These are phyloP conservation scores for Himalopsyche japonica DNA, from an alignment of 2,888 invertebrate genomes.

Conservation along the genomic window DNA sequence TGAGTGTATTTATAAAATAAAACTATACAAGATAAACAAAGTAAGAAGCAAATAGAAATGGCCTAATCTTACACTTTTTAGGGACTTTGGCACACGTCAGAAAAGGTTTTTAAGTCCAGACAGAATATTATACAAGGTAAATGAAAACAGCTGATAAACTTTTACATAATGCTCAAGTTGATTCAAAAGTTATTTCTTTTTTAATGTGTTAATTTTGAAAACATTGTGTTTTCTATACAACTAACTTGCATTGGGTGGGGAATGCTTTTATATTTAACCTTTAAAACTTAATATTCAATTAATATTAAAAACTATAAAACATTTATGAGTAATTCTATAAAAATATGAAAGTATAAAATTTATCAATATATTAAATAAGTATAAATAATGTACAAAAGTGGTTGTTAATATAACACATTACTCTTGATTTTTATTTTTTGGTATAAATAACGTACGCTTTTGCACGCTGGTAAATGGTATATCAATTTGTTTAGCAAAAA, in stretches of 20 bases:
- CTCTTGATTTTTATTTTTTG: not conserved
- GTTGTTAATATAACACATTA: not conserved
- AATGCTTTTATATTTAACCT: not conserved
- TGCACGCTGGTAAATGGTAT: not conserved
- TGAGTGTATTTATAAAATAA: no score
- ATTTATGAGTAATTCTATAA: not conserved
- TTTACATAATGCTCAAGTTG: no score
- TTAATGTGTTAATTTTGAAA: no score
- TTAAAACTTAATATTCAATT: not conserved
- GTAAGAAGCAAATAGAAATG: no score
- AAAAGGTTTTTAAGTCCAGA: no score
- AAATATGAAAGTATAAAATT: slow-evolving; percentile 1
- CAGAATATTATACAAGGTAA: no score
- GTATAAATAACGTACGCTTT: not conserved
- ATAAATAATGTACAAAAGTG: not conserved
- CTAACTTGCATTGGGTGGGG: not conserved
- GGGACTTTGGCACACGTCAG: no score
- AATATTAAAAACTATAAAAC: not conserved
- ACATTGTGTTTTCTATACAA: not conserved
- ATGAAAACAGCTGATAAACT: no score
- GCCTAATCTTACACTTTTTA: no score
- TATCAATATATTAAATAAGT: not conserved
- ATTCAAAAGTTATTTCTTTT: no score
- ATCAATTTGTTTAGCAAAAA: not conserved
- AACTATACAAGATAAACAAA: no score